Conservation (phyloP, 2,797 vertebrate genomes). For the Triplophysa yarkandensis region DNA sequence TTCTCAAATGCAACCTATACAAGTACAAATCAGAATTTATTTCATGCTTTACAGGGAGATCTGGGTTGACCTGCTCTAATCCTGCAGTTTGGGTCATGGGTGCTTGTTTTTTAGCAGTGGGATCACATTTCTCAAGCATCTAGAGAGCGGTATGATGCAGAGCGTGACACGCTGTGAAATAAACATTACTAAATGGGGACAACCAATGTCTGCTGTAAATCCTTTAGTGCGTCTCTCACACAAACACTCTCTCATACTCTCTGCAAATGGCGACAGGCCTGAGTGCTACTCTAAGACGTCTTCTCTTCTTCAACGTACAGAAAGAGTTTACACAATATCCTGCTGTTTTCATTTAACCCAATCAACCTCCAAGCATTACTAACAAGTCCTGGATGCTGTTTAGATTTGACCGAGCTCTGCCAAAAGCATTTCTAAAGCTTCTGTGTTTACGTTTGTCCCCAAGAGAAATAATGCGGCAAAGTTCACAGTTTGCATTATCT, state of each 20-base stretch:
- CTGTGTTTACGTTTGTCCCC: slow-evolving; percentile 3
- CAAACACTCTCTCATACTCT: neutral
- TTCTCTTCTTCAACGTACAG: slow-evolving; percentile 37
- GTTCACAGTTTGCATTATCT: slow-evolving; percentile 10
- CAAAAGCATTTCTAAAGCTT: slow-evolving; percentile 14
- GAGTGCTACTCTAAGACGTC: slow-evolving; percentile 35
- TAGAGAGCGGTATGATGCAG: slow-evolving; percentile 10
- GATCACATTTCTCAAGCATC: slow-evolving; percentile 27
- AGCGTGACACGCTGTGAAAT: slow-evolving; percentile 24
- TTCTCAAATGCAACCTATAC: neutral
- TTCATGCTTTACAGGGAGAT: neutral
- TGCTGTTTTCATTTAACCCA: slow-evolving; percentile 42
- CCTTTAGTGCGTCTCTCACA: neutral
- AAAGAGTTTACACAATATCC: slow-evolving; percentile 38
- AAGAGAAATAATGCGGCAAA: neutral
- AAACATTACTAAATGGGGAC: slow-evolving; percentile 40
- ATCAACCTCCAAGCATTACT: slow-evolving; percentile 18
- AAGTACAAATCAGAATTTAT: neutral
- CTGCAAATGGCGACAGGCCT: neutral
- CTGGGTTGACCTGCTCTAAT: slow-evolving; percentile 18
- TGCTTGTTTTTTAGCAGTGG: slow-evolving; percentile 30
- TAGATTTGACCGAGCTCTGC: slow-evolving; percentile 28
- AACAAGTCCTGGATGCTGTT: slow-evolving; percentile 24
- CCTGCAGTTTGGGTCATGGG: slow-evolving; percentile 16
- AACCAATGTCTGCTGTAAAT: slow-evolving; percentile 36